Conservation (phyloP, 2,888 invertebrate genomes). For the Sinopyrophorus schimmeli region DNA sequence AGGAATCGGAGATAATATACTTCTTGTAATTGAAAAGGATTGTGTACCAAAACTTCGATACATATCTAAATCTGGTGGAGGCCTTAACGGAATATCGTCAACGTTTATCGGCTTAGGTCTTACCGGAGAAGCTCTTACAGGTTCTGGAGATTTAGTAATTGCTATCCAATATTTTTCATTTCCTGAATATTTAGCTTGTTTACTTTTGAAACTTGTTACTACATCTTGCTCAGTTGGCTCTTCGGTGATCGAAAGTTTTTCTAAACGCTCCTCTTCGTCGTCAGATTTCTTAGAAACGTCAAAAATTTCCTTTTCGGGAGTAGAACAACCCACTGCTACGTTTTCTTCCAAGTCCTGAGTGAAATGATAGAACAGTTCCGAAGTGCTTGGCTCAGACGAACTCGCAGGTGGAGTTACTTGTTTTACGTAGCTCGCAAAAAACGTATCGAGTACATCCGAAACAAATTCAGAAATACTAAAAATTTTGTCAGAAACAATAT, state of each 20-base stretch:
- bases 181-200: constrained; percentile 36
- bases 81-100: constrained; percentile 49
- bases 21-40: constrained; percentile 4
- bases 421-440: constrained; percentile 39
- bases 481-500: constrained; percentile 45
- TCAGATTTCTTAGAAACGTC: not conserved
- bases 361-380: constrained; percentile 9
- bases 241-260: not conserved
- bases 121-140: constrained; percentile 9
- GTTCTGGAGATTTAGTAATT: constrained; percentile 40
- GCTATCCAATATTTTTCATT: constrained; percentile 52
- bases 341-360: constrained; percentile 9
- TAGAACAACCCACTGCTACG: constrained; percentile 27
- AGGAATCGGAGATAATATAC: constrained; percentile 44
- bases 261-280: not conserved
- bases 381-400: not conserved
- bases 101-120: constrained; percentile 40
- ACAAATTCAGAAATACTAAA: constrained; percentile 50
- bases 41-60: not conserved
- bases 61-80: constrained; percentile 41
- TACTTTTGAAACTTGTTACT: constrained; percentile 44
- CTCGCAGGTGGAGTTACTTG: not conserved
- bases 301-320: constrained; percentile 22
- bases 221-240: not conserved
- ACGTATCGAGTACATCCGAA: constrained; percentile 48